These are phyloP conservation scores for Tangara arthus DNA, from an alignment of 2,797 vertebrate genomes.

Conservation along the genomic window DNA sequence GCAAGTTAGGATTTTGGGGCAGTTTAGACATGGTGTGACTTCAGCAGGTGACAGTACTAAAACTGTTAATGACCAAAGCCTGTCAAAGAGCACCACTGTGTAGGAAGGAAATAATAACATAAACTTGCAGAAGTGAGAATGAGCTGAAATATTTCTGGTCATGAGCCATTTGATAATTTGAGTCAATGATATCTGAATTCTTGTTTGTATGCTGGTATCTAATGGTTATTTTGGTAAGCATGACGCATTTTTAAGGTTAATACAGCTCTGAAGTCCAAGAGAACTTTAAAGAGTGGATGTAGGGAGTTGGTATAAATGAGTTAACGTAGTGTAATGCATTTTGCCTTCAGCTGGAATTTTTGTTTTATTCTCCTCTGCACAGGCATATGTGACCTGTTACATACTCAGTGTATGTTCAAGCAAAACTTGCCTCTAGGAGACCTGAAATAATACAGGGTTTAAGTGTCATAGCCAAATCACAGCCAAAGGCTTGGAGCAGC, in stretches of 20 bases:
- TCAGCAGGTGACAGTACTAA: not conserved
- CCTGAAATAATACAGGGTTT: not conserved
- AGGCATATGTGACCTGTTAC: not conserved
- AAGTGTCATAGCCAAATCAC: not conserved
- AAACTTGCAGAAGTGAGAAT: not conserved
- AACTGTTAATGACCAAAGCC: not conserved
- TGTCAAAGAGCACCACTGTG: fast-evolving
- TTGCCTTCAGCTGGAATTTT: not conserved
- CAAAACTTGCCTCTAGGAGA: not conserved
- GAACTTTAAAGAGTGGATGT: not conserved
- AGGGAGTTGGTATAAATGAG: not conserved
- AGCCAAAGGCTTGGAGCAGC: not conserved
- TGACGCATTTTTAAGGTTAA: not conserved
- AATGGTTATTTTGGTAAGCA: not conserved
- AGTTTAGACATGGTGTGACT: not conserved
- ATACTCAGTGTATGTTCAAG: not conserved
- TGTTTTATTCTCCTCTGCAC: not conserved
- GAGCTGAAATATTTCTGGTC: not conserved
- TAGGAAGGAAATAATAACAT: not conserved
- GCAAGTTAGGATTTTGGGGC: not conserved
- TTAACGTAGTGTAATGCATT: not conserved
- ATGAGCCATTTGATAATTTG: not conserved
- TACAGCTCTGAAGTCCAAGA: not conserved
- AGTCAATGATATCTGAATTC: not conserved
- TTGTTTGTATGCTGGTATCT: not conserved